Base-by-base conservation (phyloP, 1,140 invertebrate genomes). In the Caenorhabditis remanei region DNA sequence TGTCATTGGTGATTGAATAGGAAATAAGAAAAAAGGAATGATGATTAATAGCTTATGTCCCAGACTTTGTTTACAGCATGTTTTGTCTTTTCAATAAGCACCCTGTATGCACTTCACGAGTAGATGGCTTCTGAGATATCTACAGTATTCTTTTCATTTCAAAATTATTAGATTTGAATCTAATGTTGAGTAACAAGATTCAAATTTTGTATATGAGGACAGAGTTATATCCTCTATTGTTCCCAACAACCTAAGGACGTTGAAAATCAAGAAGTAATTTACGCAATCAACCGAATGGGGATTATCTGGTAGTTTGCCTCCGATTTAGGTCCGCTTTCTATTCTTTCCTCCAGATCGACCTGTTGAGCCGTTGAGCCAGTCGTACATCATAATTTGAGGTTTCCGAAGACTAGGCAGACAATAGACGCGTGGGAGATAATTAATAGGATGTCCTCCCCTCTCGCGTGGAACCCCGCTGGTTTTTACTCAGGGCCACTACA, bases 191-290 rank as follows among this genome's bases (percentile, higher is more conserved):
- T 53, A 79, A 79, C 21, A 7, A 11, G 71, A 79, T 79, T 53
- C 13, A 79, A n/a, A 79, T 79, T 53, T 32, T 40, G 24, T 2
- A 8, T 24, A 3, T 24, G 11, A 79, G 14, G 40, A 32, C 0
- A 71, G 65, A 71, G 63, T 65, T n/a, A 65, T n/a, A 65, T 40
- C 41, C 53, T 53, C 71, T 24, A 79, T 50, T 79, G 71, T 79
- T 79, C 46, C 9, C 41, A 71, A 41, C n/a, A 24, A 32, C 9
- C n/a, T 21, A 6, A 40, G 19, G 21, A 67, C 46, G 24, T 50
- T n/a, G 46, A 79, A 79, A 79, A 79, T 79, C 46, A 79, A 79
- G n/a, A 79, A 50, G 71, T 79, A 79, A 79, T 79, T 79, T 79
- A 79, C 71, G 71, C 71, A 79, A 79, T 79, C 46, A 79, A 79